Conservation (phyloP, 1,140 invertebrate species). For the Sitophilus oryzae region DNA sequence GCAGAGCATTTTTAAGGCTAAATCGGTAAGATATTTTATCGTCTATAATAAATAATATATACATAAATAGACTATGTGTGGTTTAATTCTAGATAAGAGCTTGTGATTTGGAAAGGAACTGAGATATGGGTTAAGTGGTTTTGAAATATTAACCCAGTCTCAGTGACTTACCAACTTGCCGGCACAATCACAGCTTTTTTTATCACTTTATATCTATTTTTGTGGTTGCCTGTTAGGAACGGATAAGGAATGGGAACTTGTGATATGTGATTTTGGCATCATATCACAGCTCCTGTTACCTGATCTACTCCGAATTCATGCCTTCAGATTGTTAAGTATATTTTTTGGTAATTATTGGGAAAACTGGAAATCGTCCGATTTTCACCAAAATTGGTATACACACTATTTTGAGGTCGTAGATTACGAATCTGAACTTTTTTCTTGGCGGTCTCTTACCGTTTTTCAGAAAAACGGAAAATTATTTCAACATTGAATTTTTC, state of each 20-base stretch:
- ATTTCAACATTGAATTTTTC: too few relatives aligned
- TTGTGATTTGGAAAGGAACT: constrained; percentile 15
- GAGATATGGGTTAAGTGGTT: constrained; percentile 18
- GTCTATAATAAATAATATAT: not conserved
- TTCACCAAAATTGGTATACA: too few relatives aligned
- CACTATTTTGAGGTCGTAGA: too few relatives aligned
- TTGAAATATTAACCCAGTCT: constrained; percentile 11
- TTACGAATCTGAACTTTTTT: too few relatives aligned
- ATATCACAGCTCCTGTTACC: constrained; percentile 19
- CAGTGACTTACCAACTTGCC: constrained; percentile 8
- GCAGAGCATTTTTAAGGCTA: constrained; percentile 59
- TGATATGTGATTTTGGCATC: constrained; percentile 13
- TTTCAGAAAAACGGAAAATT: too few relatives aligned
- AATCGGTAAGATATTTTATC: constrained; percentile 49
- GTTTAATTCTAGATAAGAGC: not conserved
- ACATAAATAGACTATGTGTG: not conserved
- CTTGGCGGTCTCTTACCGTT: too few relatives aligned
- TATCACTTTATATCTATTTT: not conserved
- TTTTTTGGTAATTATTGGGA: too few relatives aligned
- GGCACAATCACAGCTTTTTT: not conserved
- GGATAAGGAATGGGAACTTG: constrained; percentile 16
- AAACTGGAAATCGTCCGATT: too few relatives aligned
- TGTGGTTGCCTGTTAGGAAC: not conserved
- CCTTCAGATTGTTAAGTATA: not conserved
- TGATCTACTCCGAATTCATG: constrained; percentile 2